phyloP scores from a whole-genome alignment of 2,888 invertebrate species.

The Bibio marci region DNA sequence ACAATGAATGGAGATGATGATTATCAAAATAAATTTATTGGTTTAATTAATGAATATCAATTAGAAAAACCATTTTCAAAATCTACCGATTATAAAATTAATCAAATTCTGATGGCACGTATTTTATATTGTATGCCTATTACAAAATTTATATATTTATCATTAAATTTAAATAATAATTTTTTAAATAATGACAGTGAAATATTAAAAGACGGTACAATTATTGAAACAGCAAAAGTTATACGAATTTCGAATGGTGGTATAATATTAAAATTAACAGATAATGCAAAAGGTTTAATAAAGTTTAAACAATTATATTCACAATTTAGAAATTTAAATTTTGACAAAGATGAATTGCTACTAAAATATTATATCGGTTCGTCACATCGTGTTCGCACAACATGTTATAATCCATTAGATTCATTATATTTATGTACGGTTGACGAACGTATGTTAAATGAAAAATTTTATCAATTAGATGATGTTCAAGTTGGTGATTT shows the following conservation, averaged over 20 bases:
- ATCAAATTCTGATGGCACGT: conserved; percentile 36
- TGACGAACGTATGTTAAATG: conserved; percentile 35
- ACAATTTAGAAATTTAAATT: conserved; percentile 19
- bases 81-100: conserved; percentile 23
- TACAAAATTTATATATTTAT: conserved; percentile 48
- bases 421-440: conserved; percentile 49
- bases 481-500: conserved; percentile 37
- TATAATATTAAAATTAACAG: conserved; percentile 21
- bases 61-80: conserved; percentile 20
- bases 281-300: conserved; percentile 22
- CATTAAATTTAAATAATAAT: conserved; percentile 21
- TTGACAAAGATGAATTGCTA: conserved; percentile 25
- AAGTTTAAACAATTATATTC: too few relatives aligned
- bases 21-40: conserved; percentile 30
- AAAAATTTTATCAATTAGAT: conserved; percentile 34
- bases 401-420: conserved; percentile 48
- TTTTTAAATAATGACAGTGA: conserved; percentile 12
- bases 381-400: conserved; percentile 37
- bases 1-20: conserved; percentile 26
- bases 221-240: conserved; percentile 40
- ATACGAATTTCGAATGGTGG: conserved; percentile 28
- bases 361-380: conserved; percentile 24
- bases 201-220: conserved; percentile 34
- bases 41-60: conserved; percentile 17
- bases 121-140: conserved; percentile 51